Percentiles rank a stretch among this genome's conserved stretches.
Conservation (phyloP, 2,888 invertebrate genomes). For the Meliscaeva auricollis region DNA sequence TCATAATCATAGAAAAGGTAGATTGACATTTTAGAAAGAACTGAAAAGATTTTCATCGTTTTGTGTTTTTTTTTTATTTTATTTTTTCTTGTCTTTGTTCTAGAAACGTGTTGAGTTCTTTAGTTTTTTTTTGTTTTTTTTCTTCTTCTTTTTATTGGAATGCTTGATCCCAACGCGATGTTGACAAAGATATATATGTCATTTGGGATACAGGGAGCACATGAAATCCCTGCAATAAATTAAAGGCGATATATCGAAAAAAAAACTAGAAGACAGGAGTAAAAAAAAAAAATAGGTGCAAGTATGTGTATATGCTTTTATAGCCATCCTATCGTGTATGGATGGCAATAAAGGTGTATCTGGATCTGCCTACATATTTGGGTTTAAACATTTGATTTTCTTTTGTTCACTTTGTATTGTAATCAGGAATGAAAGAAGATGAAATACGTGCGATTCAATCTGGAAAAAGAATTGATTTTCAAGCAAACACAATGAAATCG, state of each 20-base stretch:
- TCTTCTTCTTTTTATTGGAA: slow-evolving; percentile 35
- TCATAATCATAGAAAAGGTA: slow-evolving; percentile 68
- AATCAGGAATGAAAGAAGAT: neutral
- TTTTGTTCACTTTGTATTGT: neutral
- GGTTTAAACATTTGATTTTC: neutral
- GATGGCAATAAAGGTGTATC: slow-evolving; percentile 30
- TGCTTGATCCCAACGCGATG: slow-evolving; percentile 71
- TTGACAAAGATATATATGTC: slow-evolving; percentile 72
- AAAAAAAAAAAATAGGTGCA: slow-evolving; percentile 34
- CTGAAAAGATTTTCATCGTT: slow-evolving; percentile 59
- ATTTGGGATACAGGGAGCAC: slow-evolving; percentile 35
- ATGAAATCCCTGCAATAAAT: slow-evolving; percentile 65
- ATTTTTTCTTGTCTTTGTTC: slow-evolving; percentile 16
- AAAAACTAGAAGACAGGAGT: neutral
- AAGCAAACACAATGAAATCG: neutral
- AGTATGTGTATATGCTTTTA: neutral
- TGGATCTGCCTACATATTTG: slow-evolving; percentile 23
- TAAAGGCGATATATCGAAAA: slow-evolving; percentile 53
- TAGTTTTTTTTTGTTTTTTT: slow-evolving; percentile 36
- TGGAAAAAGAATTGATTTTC: neutral
- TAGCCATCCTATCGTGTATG: neutral
- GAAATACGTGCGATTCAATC: slow-evolving; percentile 1
- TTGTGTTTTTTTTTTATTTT: slow-evolving; percentile 16
- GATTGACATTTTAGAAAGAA: slow-evolving; percentile 54
- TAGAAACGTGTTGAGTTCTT: slow-evolving; percentile 35